Conservation (phyloP, 2,888 invertebrate genomes). For the Augochlorella aurata region DNA sequence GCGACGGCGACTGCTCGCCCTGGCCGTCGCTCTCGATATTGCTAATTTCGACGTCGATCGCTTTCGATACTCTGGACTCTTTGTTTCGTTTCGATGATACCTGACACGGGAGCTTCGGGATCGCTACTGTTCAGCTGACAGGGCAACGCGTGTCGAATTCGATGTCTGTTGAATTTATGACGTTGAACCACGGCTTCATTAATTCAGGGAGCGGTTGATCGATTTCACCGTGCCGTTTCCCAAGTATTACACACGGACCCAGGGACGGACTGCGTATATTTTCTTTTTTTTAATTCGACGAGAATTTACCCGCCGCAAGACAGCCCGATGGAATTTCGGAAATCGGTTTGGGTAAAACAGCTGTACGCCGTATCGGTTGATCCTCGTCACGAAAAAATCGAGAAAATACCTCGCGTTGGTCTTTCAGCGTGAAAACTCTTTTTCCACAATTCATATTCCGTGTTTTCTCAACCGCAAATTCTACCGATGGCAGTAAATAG, state of each 20-base stretch:
- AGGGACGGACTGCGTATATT: not conserved
- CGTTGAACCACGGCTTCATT: conserved; percentile 3
- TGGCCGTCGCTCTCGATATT: conserved; percentile 8
- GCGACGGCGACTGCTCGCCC: conserved; percentile 7
- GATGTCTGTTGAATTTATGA: conserved; percentile 11
- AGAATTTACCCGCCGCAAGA: not conserved
- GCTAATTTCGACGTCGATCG: conserved; percentile 24
- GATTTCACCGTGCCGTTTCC: conserved; percentile 5
- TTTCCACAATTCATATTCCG: not conserved
- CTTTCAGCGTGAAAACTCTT: not conserved
- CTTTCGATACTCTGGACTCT: conserved; percentile 20
- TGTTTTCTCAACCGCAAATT: no score
- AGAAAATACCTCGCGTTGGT: not conserved
- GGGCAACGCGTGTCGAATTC: conserved; percentile 13
- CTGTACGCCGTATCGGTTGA: not conserved
- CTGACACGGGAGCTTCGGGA: not conserved
- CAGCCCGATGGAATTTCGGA: not conserved
- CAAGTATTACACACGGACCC: conserved; percentile 1
- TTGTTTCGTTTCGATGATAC: conserved; percentile 3
- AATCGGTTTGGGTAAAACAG: not conserved
- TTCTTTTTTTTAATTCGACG: not conserved
- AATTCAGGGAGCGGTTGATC: conserved; percentile 10
- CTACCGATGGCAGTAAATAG: no score
- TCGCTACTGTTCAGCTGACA: conserved; percentile 9
- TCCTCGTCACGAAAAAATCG: not conserved